phyloP scores from a whole-genome alignment of 2,888 invertebrate genomes.

The Drosophila helvetica region DNA sequence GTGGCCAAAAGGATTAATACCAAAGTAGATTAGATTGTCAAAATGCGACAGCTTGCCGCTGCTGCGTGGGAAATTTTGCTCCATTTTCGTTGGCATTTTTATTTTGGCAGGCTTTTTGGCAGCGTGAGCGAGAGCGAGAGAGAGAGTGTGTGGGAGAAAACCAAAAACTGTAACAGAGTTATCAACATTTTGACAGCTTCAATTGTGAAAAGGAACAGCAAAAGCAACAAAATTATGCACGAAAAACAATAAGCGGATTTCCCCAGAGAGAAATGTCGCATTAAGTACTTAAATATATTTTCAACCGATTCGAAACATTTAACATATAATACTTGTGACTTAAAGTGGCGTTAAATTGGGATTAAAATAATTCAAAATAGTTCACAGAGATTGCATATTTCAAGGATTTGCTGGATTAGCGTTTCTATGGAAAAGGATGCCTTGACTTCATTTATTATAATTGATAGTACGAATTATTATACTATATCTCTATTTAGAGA shows the following conservation, averaged over 20 bases:
- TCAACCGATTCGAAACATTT: slow-evolving; percentile 12
- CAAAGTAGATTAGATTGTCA: slow-evolving; percentile 72
- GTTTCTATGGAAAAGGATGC: too few species aligned
- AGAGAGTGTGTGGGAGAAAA: background rate
- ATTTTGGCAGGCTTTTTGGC: slow-evolving; percentile 5
- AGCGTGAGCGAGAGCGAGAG: background rate
- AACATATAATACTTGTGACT: slow-evolving; percentile 3
- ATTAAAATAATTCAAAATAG: background rate
- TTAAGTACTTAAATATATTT: slow-evolving; percentile 29
- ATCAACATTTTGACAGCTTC: slow-evolving; percentile 50
- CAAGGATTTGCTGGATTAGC: background rate
- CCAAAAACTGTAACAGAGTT: slow-evolving; percentile 41
- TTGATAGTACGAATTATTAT: too few species aligned
- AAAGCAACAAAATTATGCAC: slow-evolving; percentile 35
- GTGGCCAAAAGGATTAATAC: slow-evolving; percentile 69
- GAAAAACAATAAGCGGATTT: slow-evolving; percentile 40
- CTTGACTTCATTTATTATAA: too few species aligned
- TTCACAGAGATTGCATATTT: background rate
- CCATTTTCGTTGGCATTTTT: slow-evolving; percentile 7
- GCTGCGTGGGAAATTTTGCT: slow-evolving; percentile 24
- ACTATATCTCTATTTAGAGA: too few species aligned
- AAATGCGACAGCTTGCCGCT: slow-evolving; percentile 65
- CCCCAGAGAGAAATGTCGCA: slow-evolving; percentile 2
- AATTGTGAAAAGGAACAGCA: slow-evolving; percentile 28
- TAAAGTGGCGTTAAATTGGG: slow-evolving; percentile 1